Conservation (phyloP, 2,113 vertebrate species). For the Cephalopterus ornatus region DNA sequence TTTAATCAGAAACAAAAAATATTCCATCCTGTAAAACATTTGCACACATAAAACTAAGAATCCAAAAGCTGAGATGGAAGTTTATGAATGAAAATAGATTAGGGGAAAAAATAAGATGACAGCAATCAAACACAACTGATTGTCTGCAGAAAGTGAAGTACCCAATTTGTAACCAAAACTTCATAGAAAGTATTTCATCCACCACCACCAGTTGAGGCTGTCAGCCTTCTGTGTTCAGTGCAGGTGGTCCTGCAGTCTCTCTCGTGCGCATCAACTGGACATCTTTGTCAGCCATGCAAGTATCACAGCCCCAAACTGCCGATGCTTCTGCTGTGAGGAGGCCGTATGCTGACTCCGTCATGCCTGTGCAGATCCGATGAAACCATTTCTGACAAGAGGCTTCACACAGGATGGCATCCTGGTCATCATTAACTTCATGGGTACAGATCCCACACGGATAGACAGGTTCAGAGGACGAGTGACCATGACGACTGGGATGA, state of each 20-base stretch:
- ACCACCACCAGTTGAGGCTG: not conserved
- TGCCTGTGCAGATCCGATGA: constrained; percentile 84
- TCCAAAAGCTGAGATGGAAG: constrained; percentile 20
- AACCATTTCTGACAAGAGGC: constrained; percentile 88
- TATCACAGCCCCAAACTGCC: constrained; percentile 85
- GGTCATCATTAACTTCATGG: constrained; percentile 82
- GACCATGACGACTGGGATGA: constrained; percentile 68
- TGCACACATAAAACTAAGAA: not conserved
- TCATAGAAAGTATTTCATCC: not conserved
- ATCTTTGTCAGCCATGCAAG: constrained; percentile 83
- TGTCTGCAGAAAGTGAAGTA: constrained; percentile 56
- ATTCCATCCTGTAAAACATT: constrained; percentile 7
- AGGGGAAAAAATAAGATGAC: not conserved
- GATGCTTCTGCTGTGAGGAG: constrained; percentile 81
- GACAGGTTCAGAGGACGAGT: constrained; percentile 70
- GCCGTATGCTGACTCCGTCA: constrained; percentile 85
- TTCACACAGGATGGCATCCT: constrained; percentile 85
- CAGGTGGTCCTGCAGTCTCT: constrained; percentile 58
- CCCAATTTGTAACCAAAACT: not conserved
- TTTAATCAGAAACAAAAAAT: not conserved
- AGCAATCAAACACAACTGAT: not conserved
- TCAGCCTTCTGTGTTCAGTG: constrained; percentile 64
- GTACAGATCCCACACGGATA: constrained; percentile 84
- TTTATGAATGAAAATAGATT: not conserved
- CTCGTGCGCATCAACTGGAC: constrained; percentile 75